Evolutionary conservation across 2,888 invertebrate species (phyloP).

Genomic region (Thalpophila matura): DNA sequence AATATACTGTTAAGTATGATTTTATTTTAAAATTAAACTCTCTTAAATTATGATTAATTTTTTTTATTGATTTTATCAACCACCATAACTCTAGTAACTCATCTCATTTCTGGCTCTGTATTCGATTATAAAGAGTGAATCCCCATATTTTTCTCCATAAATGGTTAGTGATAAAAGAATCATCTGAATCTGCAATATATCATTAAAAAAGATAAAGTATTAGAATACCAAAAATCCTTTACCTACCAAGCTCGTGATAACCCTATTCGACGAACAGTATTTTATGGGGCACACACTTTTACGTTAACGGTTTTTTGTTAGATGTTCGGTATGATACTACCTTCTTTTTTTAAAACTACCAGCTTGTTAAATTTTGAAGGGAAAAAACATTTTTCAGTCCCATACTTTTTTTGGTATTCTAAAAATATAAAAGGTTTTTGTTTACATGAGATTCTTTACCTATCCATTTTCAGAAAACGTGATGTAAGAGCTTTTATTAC

Average conservation of each 20-base stretch:
- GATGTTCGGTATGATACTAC: slow-evolving; percentile 69
- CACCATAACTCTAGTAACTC: no score
- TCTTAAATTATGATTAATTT: no score
- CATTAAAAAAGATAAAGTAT: not conserved
- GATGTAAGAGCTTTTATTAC: not conserved
- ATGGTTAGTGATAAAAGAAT: no score
- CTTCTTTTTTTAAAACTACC: slow-evolving; percentile 55
- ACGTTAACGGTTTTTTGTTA: slow-evolving; percentile 71
- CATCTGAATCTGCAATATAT: not conserved
- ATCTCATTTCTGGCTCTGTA: no score
- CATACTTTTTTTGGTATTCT: slow-evolving; percentile 12
- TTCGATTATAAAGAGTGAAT: no score
- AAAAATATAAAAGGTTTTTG: slow-evolving; percentile 37
- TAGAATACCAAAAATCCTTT: not conserved
- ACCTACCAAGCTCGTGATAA: slow-evolving; percentile 27
- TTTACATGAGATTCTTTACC: slow-evolving; percentile 31
- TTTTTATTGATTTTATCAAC: no score
- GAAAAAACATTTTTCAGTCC: slow-evolving; percentile 37
- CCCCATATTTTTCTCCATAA: no score
- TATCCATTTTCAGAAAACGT: slow-evolving; percentile 15
- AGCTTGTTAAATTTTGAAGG: slow-evolving; percentile 52
- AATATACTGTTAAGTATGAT: not conserved
- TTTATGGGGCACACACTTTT: slow-evolving; percentile 78
- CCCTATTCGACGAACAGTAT: slow-evolving; percentile 66
- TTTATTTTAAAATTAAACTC: no score